Percentiles rank a stretch among this genome's conserved stretches.
These are phyloP conservation scores for Rhimphoctona megacephalus DNA, from an alignment of 2,888 invertebrate genomes.

Conservation along the genomic window DNA sequence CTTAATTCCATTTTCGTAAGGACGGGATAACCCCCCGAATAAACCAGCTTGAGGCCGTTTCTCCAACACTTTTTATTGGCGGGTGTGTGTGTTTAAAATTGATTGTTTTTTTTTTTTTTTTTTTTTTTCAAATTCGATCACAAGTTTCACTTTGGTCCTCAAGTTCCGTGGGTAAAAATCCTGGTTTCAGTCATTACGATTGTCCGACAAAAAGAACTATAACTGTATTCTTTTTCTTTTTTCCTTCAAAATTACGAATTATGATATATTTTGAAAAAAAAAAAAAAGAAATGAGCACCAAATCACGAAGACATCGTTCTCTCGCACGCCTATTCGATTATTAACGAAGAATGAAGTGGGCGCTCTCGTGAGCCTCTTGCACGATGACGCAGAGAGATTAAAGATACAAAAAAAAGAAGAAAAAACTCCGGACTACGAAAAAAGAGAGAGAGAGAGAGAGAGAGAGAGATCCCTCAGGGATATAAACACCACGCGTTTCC, in stretches of 20 bases:
- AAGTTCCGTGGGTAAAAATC: not conserved
- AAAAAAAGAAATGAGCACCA: not conserved
- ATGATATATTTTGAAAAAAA: not conserved
- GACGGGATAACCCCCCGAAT: conserved; percentile 76
- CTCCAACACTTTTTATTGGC: conserved; percentile 40
- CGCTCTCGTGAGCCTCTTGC: conserved; percentile 5
- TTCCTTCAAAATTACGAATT: not conserved
- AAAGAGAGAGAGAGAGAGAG: conserved; percentile 11
- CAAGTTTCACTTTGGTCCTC: not conserved
- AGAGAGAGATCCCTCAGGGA: conserved; percentile 32
- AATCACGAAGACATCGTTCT: conserved; percentile 9
- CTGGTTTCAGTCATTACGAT: not conserved
- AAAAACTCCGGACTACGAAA: not conserved
- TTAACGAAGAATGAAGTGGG: conserved; percentile 20
- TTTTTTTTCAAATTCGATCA: not conserved
- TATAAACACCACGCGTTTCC: conserved; percentile 49
- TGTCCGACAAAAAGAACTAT: not conserved
- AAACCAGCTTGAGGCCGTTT: conserved; percentile 82
- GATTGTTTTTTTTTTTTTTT: not conserved
- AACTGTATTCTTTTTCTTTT: not conserved
- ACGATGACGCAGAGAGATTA: conserved; percentile 48
- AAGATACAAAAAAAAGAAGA: conserved; percentile 19
- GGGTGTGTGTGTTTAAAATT: not conserved
- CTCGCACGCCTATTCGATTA: conserved; percentile 14
- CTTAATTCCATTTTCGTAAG: conserved; percentile 86